Evolutionary conservation across 2,797 vertebrate genomes (phyloP).

Genomic region (Etheostoma perlongum): DNA sequence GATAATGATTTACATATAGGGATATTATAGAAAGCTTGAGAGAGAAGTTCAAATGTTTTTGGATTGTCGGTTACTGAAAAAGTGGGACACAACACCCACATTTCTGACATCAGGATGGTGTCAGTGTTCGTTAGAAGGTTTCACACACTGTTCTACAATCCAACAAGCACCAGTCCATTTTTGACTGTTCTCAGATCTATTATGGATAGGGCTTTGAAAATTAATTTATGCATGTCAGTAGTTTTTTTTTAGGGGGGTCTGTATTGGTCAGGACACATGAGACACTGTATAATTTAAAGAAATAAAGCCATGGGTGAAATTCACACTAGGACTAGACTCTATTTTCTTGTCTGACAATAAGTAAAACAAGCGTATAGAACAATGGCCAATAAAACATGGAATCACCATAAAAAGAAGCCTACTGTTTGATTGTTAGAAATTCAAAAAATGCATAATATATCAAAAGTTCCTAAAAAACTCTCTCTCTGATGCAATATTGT

Average conservation of each 20-base stretch:
- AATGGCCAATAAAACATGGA: too few relatives aligned
- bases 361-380: too few relatives aligned
- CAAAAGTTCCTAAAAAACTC: too few relatives aligned
- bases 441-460: too few relatives aligned
- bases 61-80: neutral
- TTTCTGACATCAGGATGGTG: neutral
- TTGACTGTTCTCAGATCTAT: neutral
- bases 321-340: neutral
- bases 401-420: too few relatives aligned
- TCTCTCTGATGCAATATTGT: too few relatives aligned
- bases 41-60: too few relatives aligned
- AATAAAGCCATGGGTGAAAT: neutral
- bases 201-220: neutral
- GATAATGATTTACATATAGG: too few relatives aligned
- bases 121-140: neutral
- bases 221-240: neutral
- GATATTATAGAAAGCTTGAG: neutral
- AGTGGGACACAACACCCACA: neutral
- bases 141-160: neutral
- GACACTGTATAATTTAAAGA: neutral
- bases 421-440: too few relatives aligned
- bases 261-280: neutral
- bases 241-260: neutral
- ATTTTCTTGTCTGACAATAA: too few relatives aligned
- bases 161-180: neutral